Percentiles rank a stretch among this genome's conserved stretches.
Conservation (phyloP, 2,797 vertebrate genomes). For the Mustela erminea region DNA sequence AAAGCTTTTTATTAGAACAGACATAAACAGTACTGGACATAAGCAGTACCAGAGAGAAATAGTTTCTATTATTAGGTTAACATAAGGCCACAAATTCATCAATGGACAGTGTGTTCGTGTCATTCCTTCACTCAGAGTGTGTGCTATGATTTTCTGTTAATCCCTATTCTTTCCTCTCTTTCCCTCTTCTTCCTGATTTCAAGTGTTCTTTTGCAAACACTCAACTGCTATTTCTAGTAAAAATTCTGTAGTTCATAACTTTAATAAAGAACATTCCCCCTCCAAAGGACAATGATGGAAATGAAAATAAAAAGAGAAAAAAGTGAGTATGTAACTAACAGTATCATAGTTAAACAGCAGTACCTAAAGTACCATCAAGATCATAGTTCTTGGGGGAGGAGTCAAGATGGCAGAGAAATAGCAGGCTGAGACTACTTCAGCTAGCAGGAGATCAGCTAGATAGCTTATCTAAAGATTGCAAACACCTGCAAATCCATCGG, state of each 20-base stretch:
- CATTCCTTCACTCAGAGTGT: not conserved
- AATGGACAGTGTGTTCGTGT: not conserved
- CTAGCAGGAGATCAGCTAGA: too few species aligned
- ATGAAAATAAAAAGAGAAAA: not conserved
- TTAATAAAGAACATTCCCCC: not conserved
- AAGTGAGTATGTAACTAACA: not conserved
- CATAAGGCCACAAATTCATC: not conserved
- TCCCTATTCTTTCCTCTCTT: not conserved
- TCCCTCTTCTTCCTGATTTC: not conserved
- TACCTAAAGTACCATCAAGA: not conserved
- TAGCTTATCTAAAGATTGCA: too few species aligned
- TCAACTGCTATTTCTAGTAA: not conserved
- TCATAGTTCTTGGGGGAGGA: not conserved
- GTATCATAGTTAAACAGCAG: not conserved
- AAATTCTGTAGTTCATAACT: not conserved
- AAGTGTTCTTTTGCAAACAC: not conserved
- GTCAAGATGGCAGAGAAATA: too few species aligned
- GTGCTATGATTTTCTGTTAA: not conserved
- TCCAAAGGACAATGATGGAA: not conserved
- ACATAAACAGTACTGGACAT: not conserved
- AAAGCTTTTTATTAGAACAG: not conserved
- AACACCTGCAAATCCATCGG: too few species aligned
- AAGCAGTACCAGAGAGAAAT: not conserved
- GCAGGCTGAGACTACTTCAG: too few species aligned
- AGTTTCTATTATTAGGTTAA: not conserved